phyloP scores from a whole-genome alignment of 2,113 vertebrate genomes.

The Puntigrus tetrazona region DNA sequence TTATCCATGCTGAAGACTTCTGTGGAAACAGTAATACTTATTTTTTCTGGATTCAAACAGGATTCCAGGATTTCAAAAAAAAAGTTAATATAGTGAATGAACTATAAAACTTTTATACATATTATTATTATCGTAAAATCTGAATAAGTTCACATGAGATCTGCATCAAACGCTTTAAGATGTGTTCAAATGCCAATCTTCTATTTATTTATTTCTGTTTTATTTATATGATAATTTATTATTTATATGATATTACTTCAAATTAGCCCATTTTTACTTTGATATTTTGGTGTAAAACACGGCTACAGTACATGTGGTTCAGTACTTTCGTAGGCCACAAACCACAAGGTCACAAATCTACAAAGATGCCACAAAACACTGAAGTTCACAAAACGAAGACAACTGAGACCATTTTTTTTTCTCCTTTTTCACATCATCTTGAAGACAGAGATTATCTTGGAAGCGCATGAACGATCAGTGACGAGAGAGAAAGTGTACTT shows the following conservation, averaged over 20 bases:
- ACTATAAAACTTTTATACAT: background rate
- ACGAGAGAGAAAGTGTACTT: constrained; percentile 82
- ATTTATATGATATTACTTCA: no score
- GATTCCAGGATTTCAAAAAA: background rate
- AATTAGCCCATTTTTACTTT: no score
- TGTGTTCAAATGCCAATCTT: background rate
- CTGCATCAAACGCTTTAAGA: background rate
- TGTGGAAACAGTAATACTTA: background rate
- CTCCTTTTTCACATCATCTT: constrained; percentile 47
- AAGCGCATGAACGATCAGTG: constrained; percentile 76
- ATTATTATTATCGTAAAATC: background rate
- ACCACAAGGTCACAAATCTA: background rate
- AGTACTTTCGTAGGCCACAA: background rate
- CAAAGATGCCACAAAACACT: background rate
- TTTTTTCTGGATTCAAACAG: background rate
- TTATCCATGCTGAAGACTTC: background rate
- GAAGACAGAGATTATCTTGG: constrained; percentile 73
- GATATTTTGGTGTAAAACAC: background rate
- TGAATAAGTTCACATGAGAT: background rate
- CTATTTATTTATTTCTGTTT: background rate
- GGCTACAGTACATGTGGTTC: no score
- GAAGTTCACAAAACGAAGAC: constrained; percentile 44
- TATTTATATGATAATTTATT: background rate
- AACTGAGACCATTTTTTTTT: constrained; percentile 47
- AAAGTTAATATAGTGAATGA: background rate